A percentile compares a stretch with the other conserved stretches of the same genome.
Evolutionary conservation across 2,888 invertebrate genomes (phyloP).

Genomic region (Harpagoxenus sublaevis): DNA sequence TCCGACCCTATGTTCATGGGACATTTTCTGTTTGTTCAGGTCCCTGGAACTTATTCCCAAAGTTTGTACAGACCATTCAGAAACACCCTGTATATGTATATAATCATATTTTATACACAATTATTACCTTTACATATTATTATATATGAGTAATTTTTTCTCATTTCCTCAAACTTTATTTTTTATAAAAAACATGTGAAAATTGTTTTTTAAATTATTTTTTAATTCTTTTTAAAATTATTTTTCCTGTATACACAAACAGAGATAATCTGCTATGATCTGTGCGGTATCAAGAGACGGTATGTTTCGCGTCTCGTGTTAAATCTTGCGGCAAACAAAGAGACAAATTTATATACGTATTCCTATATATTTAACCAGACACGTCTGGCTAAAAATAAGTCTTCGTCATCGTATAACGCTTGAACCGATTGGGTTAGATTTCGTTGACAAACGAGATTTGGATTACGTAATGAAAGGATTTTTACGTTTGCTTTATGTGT

Average conservation of each 20-base stretch:
- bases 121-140: not conserved
- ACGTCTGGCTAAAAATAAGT: not conserved
- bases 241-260: no score
- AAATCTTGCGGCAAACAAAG: not conserved
- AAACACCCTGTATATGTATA: no score
- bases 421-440: not conserved
- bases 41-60: no score
- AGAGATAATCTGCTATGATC: no score
- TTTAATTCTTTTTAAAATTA: no score
- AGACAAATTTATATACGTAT: not conserved
- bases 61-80: no score
- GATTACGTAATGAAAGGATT: not conserved
- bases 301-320: not conserved
- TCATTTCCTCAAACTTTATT: not conserved
- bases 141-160: not conserved
- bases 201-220: no score
- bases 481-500: no score
- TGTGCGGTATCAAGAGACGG: not conserved
- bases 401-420: not conserved
- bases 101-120: no score
- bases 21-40: no score
- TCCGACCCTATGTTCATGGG: no score
- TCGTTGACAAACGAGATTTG: not conserved
- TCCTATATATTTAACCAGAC: not conserved
- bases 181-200: not conserved